Evolutionary conservation across 2,113 vertebrate species (phyloP).

Genomic region (Taurulus bubalis): DNA sequence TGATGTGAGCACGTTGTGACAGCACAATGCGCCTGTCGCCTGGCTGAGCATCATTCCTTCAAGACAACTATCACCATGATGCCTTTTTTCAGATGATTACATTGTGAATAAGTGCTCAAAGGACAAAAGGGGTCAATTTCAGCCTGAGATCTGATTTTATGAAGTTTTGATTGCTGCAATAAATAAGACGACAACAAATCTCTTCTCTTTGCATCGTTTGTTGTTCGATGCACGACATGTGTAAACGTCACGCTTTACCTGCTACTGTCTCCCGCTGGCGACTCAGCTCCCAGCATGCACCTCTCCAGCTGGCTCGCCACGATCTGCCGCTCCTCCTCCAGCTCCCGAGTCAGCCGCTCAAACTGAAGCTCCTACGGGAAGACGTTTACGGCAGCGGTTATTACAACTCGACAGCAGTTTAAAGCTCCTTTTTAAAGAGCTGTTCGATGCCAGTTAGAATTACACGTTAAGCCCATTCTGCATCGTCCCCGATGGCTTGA

Average conservation of each 20-base stretch:
- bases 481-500: slow-evolving; percentile 32
- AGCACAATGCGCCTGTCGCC: slow-evolving; percentile 14
- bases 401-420: slow-evolving; percentile 28
- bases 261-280: slow-evolving; percentile 94
- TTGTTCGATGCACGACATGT: no score
- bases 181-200: not conserved
- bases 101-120: not conserved
- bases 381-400: slow-evolving; percentile 55
- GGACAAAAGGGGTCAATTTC: not conserved
- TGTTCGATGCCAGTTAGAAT: slow-evolving; percentile 62
- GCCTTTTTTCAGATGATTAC: no score
- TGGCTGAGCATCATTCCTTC: not conserved
- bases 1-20: slow-evolving; percentile 2
- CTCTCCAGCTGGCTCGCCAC: slow-evolving; percentile 99
- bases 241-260: slow-evolving; percentile 83
- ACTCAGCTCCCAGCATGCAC: slow-evolving; percentile 98
- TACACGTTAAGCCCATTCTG: slow-evolving; percentile 44
- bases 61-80: not conserved
- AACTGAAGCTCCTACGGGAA: slow-evolving; percentile 95
- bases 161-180: no score
- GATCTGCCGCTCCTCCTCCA: slow-evolving; percentile 99
- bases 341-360: slow-evolving; percentile 97
- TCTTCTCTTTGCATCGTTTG: not conserved
- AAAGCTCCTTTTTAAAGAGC: slow-evolving; percentile 39
- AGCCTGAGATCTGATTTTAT: not conserved